These are phyloP conservation scores for Drosophila planitibia DNA, from an alignment of 2,888 invertebrate genomes.

Conservation along the genomic window DNA sequence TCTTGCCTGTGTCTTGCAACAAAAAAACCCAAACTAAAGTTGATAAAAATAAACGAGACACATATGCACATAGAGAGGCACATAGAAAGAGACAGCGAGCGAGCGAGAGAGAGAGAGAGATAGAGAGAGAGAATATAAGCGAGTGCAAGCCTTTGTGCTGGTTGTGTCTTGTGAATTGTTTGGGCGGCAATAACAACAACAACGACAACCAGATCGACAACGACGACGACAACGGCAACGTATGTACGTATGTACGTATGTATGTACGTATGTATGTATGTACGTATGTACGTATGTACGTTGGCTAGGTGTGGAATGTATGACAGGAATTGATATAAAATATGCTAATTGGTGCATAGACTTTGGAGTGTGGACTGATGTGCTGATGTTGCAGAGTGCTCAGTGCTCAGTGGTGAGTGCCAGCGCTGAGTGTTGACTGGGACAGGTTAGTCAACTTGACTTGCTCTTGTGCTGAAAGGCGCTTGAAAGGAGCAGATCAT, in stretches of 20 bases:
- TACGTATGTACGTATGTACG: neutral
- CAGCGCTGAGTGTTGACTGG: constrained; percentile 19
- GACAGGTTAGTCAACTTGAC: constrained; percentile 59
- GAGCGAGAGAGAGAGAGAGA: neutral
- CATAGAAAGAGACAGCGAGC: neutral
- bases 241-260: neutral
- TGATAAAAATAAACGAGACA: constrained; percentile 76
- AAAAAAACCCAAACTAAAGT: constrained; percentile 64
- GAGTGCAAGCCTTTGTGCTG: constrained; percentile 61
- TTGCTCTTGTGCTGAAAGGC: neutral
- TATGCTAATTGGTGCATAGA: constrained; percentile 76
- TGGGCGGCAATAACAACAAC: constrained; percentile 64
- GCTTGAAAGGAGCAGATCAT: neutral
- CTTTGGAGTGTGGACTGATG: constrained; percentile 21
- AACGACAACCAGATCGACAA: constrained; percentile 6
- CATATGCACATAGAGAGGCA: constrained; percentile 20
- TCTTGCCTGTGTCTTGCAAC: constrained; percentile 10
- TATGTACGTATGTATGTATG: neutral
- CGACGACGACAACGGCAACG: neutral
- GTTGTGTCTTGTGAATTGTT: constrained; percentile 69
- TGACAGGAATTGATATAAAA: constrained; percentile 80
- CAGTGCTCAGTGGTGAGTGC: neutral
- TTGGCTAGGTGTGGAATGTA: constrained; percentile 72
- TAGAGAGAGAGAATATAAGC: neutral
- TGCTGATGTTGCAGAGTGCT: constrained; percentile 1